Evolutionary conservation across 2,113 vertebrate genomes (phyloP), one percentile per base, ranked within the genome.

Genomic region (Alligator mississippiensis): DNA sequence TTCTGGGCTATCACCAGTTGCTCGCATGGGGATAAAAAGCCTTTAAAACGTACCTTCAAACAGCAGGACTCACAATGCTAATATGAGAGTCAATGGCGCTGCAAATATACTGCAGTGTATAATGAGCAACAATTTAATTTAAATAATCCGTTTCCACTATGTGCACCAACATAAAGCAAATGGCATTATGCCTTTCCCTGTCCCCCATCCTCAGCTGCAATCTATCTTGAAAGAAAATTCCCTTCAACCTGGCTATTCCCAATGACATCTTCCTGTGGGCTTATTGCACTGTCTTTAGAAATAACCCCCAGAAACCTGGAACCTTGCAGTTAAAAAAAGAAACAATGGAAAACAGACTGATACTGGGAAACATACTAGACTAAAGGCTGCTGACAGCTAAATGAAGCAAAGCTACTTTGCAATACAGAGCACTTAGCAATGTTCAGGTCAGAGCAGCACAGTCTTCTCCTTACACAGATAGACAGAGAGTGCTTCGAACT

Each of bases 381-480:
- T 30, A 25, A n/a, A 34, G 6, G 57, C n/a, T 15, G 47, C 74
- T 28, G 54, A 47, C 47, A 76, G 57, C 76, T 78, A n/a, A 21
- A 14, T 6, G 11, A 76, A 76, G 12, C 4, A 10, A 57, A 19
- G 55, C 25, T 77, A 10, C 55, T 12, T 10, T 16, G 27, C 76
- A 76, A 47, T 6, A 17, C 1, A 1, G 1, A 0, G 57, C 38
- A 76, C 21, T 14, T 34, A 68, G 66, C n/a, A 68, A 22, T 22
- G 68, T 57, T 10, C 25, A 18, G 74, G 16, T 28, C 74, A 57
- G 22, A 57, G 21, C 25, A 28, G 74, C 14, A 57, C 14, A 27
- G 47, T 5, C 74, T 11, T 25, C 22, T 12, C 61, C 61, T 18
- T 57, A 8, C 54, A 75, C 22, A 76, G 74, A 27, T 8, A 55